Evolutionary conservation across 2,888 invertebrate genomes (phyloP).

Genomic region (Hoplodrina ambigua): DNA sequence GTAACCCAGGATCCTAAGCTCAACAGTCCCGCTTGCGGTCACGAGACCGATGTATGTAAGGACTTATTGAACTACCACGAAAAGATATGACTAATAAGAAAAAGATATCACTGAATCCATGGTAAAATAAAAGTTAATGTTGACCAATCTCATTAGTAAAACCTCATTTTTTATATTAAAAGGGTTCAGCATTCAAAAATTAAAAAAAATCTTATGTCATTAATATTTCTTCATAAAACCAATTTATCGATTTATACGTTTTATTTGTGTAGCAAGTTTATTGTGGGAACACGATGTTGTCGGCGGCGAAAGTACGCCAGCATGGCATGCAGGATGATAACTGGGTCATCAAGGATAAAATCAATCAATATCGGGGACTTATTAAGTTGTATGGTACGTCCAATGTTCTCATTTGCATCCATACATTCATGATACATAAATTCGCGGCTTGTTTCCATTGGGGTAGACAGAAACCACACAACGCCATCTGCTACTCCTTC

Average conservation of each 20-base stretch:
- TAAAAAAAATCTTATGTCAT: slow-evolving; percentile 12
- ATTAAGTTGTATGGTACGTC: slow-evolving; percentile 92
- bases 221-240: neutral
- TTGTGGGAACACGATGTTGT: slow-evolving; percentile 80
- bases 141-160: neutral
- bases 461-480: no score
- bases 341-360: slow-evolving; percentile 92
- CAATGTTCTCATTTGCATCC: no score
- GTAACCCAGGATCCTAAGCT: no score
- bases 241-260: slow-evolving; percentile 11
- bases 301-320: slow-evolving; percentile 90
- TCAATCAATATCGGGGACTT: slow-evolving; percentile 92
- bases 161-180: slow-evolving; percentile 7
- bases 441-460: no score
- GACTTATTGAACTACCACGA: no score
- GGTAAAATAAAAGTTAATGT: neutral
- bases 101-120: no score
- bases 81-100: no score
- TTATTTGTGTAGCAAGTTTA: slow-evolving; percentile 39
- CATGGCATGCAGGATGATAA: slow-evolving; percentile 92
- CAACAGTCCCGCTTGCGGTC: no score
- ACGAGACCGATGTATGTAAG: no score
- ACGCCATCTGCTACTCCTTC: no score
- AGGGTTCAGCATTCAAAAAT: neutral
- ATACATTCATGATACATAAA: no score